Conservation (phyloP, 1,140 invertebrate species). For the Bombus pyrosoma region DNA sequence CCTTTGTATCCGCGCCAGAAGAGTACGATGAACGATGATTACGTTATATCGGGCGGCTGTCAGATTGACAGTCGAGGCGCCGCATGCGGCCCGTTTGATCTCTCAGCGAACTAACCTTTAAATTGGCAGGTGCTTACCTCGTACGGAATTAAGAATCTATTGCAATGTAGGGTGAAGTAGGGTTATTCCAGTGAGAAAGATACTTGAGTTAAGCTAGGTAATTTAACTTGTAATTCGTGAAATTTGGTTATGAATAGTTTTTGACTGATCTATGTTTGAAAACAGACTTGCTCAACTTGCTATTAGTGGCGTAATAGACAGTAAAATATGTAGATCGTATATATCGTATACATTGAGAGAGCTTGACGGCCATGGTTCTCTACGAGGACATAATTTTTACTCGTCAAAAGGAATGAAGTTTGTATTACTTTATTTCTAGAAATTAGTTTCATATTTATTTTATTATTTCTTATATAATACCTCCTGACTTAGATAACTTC, state of each 20-base stretch:
- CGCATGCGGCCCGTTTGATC: conserved; percentile 57
- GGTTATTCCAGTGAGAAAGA: background rate
- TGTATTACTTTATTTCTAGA: background rate
- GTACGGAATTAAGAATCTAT: background rate
- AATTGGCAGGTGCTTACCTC: conserved; percentile 58
- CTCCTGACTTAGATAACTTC: background rate
- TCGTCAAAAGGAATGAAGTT: background rate
- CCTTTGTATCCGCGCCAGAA: conserved; percentile 35
- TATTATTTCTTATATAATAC: background rate
- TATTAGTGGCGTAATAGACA: background rate
- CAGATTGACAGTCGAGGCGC: conserved; percentile 58
- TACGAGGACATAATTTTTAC: background rate
- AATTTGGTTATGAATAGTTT: background rate
- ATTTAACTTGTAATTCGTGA: background rate
- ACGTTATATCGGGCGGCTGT: conserved; percentile 41
- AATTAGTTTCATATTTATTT: background rate
- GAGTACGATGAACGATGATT: conserved; percentile 53
- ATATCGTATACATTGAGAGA: background rate
- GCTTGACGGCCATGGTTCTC: background rate
- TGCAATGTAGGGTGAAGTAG: background rate
- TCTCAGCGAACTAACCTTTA: conserved; percentile 40
- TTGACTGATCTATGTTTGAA: background rate
- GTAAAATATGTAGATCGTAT: background rate
- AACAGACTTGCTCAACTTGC: background rate
- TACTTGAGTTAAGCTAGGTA: background rate